These are phyloP conservation scores for Pteronotus mesoamericanus DNA, from an alignment of 2,797 vertebrate genomes.

Conservation along the genomic window DNA sequence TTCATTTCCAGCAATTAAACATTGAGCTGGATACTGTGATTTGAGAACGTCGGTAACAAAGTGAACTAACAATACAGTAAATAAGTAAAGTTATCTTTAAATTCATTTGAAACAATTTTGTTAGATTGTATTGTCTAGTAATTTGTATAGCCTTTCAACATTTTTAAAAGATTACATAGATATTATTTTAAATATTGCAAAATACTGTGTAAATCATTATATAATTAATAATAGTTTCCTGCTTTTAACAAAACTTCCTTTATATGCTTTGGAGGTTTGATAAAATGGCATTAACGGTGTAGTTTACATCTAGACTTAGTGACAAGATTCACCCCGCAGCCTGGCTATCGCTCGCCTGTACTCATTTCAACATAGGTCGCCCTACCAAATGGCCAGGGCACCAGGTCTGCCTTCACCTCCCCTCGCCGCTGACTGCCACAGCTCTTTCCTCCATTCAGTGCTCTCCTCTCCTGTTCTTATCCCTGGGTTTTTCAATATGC, in stretches of 20 bases:
- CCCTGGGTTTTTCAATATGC: neutral
- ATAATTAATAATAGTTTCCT: neutral
- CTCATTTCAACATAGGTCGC: neutral
- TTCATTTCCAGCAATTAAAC: neutral
- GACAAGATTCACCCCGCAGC: neutral
- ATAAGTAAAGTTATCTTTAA: neutral
- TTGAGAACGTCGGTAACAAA: neutral
- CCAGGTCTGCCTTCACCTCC: neutral
- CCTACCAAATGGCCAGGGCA: neutral
- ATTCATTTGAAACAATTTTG: neutral
- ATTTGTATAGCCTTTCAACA: neutral
- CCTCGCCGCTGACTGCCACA: neutral
- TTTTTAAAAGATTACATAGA: constrained; percentile 34
- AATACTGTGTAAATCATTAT: neutral
- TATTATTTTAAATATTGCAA: neutral
- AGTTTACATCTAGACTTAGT: neutral
- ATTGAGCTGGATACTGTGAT: neutral
- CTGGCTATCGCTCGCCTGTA: neutral
- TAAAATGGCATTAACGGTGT: neutral
- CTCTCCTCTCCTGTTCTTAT: neutral
- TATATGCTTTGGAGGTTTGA: neutral
- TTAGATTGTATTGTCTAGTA: neutral
- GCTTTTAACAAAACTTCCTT: constrained; percentile 7
- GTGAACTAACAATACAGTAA: constrained; percentile 2
- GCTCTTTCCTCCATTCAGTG: neutral